phyloP scores from a whole-genome alignment of 2,888 invertebrate species.

The Drosophila colorata region DNA sequence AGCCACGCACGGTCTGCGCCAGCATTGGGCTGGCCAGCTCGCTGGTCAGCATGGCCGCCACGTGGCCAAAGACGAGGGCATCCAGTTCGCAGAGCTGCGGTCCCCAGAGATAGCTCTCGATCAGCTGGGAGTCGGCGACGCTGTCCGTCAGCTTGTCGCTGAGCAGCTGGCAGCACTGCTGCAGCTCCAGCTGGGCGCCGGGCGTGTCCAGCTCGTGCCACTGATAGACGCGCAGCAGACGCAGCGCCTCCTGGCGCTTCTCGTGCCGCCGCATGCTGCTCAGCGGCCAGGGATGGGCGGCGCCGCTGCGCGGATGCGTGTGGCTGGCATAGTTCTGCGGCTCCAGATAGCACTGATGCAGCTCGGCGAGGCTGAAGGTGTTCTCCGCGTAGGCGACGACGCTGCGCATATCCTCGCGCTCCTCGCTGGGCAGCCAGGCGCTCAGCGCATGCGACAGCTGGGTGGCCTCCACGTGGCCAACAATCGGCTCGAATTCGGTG shows the following conservation, averaged over 20 bases:
- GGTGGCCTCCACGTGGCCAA: conserved; percentile 93
- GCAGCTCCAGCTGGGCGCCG: conserved; percentile 89
- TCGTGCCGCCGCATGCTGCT: conserved; percentile 91
- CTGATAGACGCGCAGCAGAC: conserved; percentile 90
- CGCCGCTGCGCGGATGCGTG: conserved; percentile 92
- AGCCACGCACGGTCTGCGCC: conserved; percentile 14
- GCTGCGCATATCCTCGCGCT: conserved; percentile 94
- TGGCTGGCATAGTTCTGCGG: conserved; percentile 90
- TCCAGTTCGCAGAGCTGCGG: conserved; percentile 95
- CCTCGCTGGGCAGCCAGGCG: conserved; percentile 88
- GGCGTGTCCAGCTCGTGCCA: conserved; percentile 92
- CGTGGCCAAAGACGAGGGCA: conserved; percentile 97
- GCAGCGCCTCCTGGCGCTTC: conserved; percentile 89
- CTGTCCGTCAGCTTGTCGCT: conserved; percentile 89
- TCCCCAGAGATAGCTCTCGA: conserved; percentile 90
- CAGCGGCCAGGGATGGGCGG: conserved; percentile 96
- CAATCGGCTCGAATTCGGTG: conserved; percentile 95
- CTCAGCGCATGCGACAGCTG: conserved; percentile 89
- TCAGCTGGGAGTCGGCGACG: conserved; percentile 52
- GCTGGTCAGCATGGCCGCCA: conserved; percentile 95
- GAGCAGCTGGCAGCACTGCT: conserved; percentile 92
- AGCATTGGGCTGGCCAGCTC: conserved; percentile 89
- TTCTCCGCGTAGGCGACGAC: conserved; percentile 94
- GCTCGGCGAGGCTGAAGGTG: conserved; percentile 94
- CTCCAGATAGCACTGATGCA: conserved; percentile 94